Evolutionary conservation across 2,888 invertebrate genomes (phyloP).

Genomic region (Phlogophora meticulosa): DNA sequence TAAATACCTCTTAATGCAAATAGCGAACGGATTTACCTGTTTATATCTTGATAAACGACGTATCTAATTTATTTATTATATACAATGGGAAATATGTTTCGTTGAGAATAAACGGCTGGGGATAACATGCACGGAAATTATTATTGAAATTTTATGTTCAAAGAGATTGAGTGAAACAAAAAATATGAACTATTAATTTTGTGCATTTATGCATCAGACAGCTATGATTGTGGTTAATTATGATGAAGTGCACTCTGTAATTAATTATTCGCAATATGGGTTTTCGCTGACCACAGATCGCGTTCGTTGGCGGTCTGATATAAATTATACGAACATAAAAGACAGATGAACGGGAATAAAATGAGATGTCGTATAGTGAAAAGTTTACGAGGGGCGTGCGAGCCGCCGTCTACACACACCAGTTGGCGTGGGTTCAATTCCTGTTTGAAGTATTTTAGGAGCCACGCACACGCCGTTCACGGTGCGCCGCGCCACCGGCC

Average conservation of each 20-base stretch:
- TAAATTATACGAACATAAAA: slow-evolving; percentile 84
- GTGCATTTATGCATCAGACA: slow-evolving; percentile 21
- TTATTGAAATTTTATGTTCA: slow-evolving; percentile 39
- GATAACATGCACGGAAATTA: slow-evolving; percentile 33
- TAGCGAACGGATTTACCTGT: slow-evolving; percentile 64
- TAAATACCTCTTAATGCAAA: slow-evolving; percentile 67
- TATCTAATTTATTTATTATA: slow-evolving; percentile 49
- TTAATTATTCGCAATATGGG: slow-evolving; percentile 71
- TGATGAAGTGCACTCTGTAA: slow-evolving; percentile 23
- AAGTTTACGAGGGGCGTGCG: slow-evolving; percentile 85
- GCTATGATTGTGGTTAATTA: slow-evolving; percentile 27
- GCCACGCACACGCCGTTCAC: slow-evolving; percentile 82
- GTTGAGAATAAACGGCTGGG: slow-evolving; percentile 45
- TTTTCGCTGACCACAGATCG: slow-evolving; percentile 67
- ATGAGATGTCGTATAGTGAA: slow-evolving; percentile 86
- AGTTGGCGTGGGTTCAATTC: slow-evolving; percentile 89
- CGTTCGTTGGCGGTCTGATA: slow-evolving; percentile 60
- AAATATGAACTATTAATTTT: slow-evolving; percentile 22
- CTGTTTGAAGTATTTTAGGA: slow-evolving; percentile 90
- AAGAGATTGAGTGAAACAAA: slow-evolving; percentile 14
- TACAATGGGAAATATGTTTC: slow-evolving; percentile 48
- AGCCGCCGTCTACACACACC: slow-evolving; percentile 88
- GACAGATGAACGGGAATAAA: slow-evolving; percentile 82
- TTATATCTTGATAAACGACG: slow-evolving; percentile 54
- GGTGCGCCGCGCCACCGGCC: slow-evolving; percentile 72